A percentile compares a stretch with the other conserved stretches of the same genome.
These are phyloP conservation scores for Charina bottae DNA, from an alignment of 2,113 vertebrate genomes.

Conservation along the genomic window DNA sequence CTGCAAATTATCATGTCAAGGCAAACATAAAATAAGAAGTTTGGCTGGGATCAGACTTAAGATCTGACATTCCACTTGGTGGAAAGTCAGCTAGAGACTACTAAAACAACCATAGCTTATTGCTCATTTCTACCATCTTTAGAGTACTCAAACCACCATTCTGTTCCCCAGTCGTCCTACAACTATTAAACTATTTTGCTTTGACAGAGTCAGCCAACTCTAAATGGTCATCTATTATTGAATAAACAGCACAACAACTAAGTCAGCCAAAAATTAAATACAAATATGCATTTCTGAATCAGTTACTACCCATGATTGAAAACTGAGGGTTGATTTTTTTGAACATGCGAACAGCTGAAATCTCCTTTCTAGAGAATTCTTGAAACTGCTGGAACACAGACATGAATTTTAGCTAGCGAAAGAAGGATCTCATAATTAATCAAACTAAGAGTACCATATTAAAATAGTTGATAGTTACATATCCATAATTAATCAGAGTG, in stretches of 20 bases:
- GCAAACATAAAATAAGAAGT: neutral
- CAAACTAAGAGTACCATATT: no score
- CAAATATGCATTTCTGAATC: neutral
- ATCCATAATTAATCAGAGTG: no score
- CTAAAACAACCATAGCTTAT: neutral
- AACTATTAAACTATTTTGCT: neutral
- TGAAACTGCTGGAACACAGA: neutral
- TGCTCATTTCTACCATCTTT: neutral
- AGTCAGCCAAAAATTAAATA: neutral
- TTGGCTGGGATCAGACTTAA: neutral
- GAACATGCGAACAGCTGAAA: neutral
- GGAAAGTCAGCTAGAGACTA: neutral
- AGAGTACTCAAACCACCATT: neutral
- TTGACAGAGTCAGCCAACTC: neutral
- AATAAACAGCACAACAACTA: neutral
- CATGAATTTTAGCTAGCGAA: neutral
- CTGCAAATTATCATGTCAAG: neutral
- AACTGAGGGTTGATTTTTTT: neutral
- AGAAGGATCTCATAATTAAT: neutral
- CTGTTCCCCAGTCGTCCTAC: neutral
- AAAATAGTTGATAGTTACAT: no score
- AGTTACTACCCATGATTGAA: neutral
- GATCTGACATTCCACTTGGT: neutral
- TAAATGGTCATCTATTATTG: neutral
- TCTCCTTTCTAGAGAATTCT: neutral